These are phyloP conservation scores for Fregata magnificens DNA, from an alignment of 2,113 vertebrate genomes.

Conservation along the genomic window DNA sequence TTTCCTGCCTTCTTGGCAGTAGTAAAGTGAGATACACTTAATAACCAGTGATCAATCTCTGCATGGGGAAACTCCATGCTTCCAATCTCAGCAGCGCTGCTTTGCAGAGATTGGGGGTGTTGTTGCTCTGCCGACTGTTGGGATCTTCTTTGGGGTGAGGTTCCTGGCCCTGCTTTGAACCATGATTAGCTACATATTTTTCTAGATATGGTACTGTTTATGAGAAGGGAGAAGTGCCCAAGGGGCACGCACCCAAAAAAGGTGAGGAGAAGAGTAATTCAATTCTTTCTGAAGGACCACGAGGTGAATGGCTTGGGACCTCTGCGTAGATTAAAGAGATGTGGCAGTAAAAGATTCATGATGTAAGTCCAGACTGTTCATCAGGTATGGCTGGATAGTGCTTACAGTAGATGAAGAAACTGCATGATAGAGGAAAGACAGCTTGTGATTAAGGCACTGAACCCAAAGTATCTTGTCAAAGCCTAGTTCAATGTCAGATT, in stretches of 20 bases:
- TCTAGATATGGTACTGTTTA: neutral
- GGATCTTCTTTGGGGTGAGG: neutral
- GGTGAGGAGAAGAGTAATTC: neutral
- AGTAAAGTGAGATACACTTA: neutral
- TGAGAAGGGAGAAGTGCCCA: neutral
- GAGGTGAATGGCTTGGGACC: neutral
- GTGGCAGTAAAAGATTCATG: neutral
- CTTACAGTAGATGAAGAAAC: neutral
- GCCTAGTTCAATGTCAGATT: neutral
- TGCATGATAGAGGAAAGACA: neutral
- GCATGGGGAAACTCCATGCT: neutral
- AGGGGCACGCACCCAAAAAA: neutral
- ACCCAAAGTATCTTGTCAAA: neutral
- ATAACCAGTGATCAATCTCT: neutral
- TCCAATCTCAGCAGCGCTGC: neutral
- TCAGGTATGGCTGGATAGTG: neutral
- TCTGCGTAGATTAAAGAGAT: neutral
- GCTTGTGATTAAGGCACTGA: neutral
- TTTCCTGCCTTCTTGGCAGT: neutral
- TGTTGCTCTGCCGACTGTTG: neutral
- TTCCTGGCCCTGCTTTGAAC: neutral
- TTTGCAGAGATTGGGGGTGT: neutral
- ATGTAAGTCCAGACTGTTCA: neutral
- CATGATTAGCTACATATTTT: neutral
- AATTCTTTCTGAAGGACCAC: neutral